Conservation (phyloP, 2,113 vertebrate species). For the Brachyhypopomus gauderio region DNA sequence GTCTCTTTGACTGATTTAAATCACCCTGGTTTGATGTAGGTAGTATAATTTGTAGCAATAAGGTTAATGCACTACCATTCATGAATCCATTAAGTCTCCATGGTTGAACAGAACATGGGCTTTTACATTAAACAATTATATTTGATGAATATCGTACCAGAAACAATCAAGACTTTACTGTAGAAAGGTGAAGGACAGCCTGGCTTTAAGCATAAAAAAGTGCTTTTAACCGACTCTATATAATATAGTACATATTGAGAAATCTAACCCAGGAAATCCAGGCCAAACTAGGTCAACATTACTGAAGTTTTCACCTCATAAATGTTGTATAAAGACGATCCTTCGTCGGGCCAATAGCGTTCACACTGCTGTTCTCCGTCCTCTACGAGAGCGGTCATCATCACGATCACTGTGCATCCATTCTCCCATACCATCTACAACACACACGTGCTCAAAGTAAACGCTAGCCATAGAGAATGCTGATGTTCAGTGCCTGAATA, state of each 20-base stretch:
- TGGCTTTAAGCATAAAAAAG: no score
- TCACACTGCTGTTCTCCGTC: conserved; percentile 94
- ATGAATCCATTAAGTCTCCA: neutral
- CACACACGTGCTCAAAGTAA: conserved; percentile 10
- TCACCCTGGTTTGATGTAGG: neutral
- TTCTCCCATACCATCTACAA: conserved; percentile 98
- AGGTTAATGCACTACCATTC: neutral
- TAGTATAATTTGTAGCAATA: neutral
- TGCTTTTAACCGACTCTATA: no score
- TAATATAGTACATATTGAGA: no score
- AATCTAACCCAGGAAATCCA: neutral
- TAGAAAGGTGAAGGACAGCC: no score
- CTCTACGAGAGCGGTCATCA: conserved; percentile 92
- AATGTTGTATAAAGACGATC: conserved; percentile 95
- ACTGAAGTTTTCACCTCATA: conserved; percentile 83
- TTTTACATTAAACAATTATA: no score
- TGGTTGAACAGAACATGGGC: neutral
- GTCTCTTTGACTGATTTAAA: neutral
- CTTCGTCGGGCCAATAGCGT: conserved; percentile 97
- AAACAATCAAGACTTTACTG: no score
- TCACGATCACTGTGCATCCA: conserved; percentile 95
- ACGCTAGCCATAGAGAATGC: neutral
- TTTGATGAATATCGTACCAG: no score
- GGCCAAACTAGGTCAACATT: neutral
- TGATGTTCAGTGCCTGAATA: neutral